Evolutionary conservation across 37 sponge, comb jelly and placozoan genomes (phyloP).

Genomic region (Chondrilla cf. caribensis): DNA sequence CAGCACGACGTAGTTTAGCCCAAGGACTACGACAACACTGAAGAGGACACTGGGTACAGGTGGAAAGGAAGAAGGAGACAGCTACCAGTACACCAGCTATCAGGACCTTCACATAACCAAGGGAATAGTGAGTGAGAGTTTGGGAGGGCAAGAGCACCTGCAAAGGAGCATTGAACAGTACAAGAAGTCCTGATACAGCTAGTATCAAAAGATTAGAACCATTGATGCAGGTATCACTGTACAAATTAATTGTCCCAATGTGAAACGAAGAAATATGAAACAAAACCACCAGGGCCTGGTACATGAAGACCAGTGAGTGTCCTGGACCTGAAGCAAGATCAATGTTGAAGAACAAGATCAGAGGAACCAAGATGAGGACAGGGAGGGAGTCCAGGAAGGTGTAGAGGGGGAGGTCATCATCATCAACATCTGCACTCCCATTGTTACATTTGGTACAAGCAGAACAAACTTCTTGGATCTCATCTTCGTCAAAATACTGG

Average conservation of each 20-base stretch:
- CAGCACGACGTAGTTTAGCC: neutral
- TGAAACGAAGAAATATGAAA: neutral
- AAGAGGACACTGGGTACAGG: neutral
- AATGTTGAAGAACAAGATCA: conserved; percentile 19
- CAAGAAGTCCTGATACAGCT: neutral
- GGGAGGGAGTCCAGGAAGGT: neutral
- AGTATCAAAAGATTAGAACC: neutral
- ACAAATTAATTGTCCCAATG: too few species aligned
- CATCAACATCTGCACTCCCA: too few species aligned
- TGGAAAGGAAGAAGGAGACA: neutral
- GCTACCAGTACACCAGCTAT: neutral
- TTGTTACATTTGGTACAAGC: too few species aligned
- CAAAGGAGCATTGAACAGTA: neutral
- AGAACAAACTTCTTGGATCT: too few species aligned
- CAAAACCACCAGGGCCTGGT: neutral
- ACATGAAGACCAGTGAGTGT: conserved; percentile 10
- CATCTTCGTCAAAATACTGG: too few species aligned
- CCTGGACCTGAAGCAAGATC: conserved; percentile 4
- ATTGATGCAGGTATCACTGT: neutral
- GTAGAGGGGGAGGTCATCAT: too few species aligned
- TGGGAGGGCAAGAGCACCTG: neutral
- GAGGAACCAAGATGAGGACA: neutral
- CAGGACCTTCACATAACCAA: neutral
- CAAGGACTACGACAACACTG: neutral
- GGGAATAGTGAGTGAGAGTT: neutral